phyloP scores from a whole-genome alignment of 2,797 vertebrate species.

The Danio choprae region DNA sequence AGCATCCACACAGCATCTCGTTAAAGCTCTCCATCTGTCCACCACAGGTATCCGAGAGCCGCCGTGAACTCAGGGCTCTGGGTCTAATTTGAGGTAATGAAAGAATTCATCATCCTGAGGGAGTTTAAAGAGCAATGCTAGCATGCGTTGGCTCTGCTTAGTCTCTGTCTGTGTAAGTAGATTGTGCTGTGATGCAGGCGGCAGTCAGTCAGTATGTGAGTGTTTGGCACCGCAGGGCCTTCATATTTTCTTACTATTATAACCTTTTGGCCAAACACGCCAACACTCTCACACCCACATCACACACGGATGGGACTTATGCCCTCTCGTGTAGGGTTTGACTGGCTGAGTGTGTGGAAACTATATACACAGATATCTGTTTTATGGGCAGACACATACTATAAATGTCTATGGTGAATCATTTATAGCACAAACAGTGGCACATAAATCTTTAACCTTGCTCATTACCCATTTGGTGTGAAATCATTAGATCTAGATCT shows the following conservation, averaged over 20 bases:
- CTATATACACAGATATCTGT: neutral
- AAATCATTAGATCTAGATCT: no score
- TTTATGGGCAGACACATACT: constrained; percentile 9
- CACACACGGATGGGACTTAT: neutral
- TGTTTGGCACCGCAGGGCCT: neutral
- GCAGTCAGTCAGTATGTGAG: constrained; percentile 14
- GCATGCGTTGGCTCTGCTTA: constrained; percentile 37
- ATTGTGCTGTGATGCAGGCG: constrained; percentile 60
- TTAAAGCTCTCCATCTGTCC: constrained; percentile 31
- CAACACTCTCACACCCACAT: constrained; percentile 35
- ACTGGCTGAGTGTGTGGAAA: constrained; percentile 42
- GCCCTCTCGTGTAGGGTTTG: constrained; percentile 34
- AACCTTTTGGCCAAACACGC: constrained; percentile 43
- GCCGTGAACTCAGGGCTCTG: constrained; percentile 9
- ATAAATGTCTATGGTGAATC: neutral
- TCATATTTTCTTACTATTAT: constrained; percentile 23
- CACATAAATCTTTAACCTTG: neutral
- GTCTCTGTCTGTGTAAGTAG: constrained; percentile 69
- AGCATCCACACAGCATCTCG: constrained; percentile 10
- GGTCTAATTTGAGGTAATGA: constrained; percentile 74
- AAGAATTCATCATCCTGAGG: constrained; percentile 72
- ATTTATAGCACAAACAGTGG: constrained; percentile 4
- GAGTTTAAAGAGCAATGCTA: constrained; percentile 38
- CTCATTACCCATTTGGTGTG: no score
- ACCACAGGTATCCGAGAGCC: constrained; percentile 46